Base-by-base conservation (phyloP, 2,888 invertebrate genomes). In the Bellardia pandia region DNA sequence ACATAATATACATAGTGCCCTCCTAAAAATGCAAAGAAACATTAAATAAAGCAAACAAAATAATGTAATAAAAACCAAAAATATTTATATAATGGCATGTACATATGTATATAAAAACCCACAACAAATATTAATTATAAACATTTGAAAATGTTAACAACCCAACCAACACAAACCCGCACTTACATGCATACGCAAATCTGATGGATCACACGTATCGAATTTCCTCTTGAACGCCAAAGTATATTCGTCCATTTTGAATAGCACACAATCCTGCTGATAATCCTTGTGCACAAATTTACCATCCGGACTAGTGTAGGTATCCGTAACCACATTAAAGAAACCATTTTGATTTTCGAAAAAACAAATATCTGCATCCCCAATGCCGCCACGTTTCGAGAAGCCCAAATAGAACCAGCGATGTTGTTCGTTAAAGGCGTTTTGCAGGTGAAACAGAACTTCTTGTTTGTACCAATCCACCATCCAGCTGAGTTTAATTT, bases 321-420 rank as follows among this genome's bases (percentile, higher is more conserved):
- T 95, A 91, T 98, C 98, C 96, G 98, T 92, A 9, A 93, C 93
- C 66, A 93, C 92, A 83, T 93, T 93, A 74, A 93, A 93, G 86
- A 93, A 93, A 8, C 93, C 93, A 89, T 93, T 93, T 87, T 93
- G 93, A 71, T 95, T 95, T 96, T 97, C 97, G 80, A 97, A 94
- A 66, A 98, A 94, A 90, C 98, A 98, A 86, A 97, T 95, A 94
- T 98, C 98, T 0, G 97, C 97, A 60, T 96, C 95, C 86, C 95
- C 95, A 3, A 95, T 91, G 66, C 96, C 95, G 0, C 98, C 98
- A 84, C 96, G 95, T 91, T 97, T 96, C 1, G 98, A 98, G 94
- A 98, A 98, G 51, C 98, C 98, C 71, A 98, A 85, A 0, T 96
- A 97, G 90, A 98, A 96, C 98, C 98, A 98, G 74, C 94, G 94